A percentile compares a stretch with the other conserved stretches of the same genome.
Evolutionary conservation across 2,888 invertebrate species (phyloP).

Genomic region (Mythimna impura): DNA sequence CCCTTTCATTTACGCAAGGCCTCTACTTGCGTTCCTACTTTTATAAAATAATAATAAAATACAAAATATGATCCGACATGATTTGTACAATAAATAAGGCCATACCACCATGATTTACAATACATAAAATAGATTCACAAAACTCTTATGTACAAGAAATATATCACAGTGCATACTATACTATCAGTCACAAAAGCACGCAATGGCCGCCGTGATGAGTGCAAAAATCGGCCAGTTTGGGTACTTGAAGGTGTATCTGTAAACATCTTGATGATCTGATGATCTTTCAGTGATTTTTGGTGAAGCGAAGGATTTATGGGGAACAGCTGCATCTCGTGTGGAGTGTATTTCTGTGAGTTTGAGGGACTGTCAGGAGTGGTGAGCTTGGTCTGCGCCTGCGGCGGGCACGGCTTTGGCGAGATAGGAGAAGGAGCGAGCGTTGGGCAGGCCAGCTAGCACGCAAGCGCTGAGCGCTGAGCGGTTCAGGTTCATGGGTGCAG

Average conservation of each 20-base stretch:
- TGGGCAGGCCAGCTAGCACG: constrained; percentile 93
- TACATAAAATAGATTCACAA: constrained; percentile 82
- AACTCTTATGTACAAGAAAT: constrained; percentile 82
- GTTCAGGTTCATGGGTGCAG: constrained; percentile 95
- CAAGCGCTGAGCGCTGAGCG: constrained; percentile 95
- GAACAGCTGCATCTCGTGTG: constrained; percentile 49
- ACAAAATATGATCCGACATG: constrained; percentile 74
- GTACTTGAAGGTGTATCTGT: constrained; percentile 45
- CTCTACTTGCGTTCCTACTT: constrained; percentile 48
- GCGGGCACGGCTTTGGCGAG: constrained; percentile 87
- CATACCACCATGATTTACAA: constrained; percentile 80
- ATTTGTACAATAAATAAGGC: constrained; percentile 80
- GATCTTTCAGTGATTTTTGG: constrained; percentile 35
- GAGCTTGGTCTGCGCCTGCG: constrained; percentile 86
- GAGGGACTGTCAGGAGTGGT: constrained; percentile 72
- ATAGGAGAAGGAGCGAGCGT: constrained; percentile 92
- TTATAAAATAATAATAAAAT: constrained; percentile 75
- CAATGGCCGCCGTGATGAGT: constrained; percentile 42
- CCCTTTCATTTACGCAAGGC: constrained; percentile 34
- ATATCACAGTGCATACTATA: constrained; percentile 79
- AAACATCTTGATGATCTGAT: constrained; percentile 52
- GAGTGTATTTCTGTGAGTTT: constrained; percentile 41
- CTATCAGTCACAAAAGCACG: constrained; percentile 61
- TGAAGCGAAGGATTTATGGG: constrained; percentile 63
- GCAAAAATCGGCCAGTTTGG: constrained; percentile 54